These are phyloP conservation scores for Heteractis magnifica DNA, from an alignment of 92 coral and sea anemone genomes.

Conservation along the genomic window DNA sequence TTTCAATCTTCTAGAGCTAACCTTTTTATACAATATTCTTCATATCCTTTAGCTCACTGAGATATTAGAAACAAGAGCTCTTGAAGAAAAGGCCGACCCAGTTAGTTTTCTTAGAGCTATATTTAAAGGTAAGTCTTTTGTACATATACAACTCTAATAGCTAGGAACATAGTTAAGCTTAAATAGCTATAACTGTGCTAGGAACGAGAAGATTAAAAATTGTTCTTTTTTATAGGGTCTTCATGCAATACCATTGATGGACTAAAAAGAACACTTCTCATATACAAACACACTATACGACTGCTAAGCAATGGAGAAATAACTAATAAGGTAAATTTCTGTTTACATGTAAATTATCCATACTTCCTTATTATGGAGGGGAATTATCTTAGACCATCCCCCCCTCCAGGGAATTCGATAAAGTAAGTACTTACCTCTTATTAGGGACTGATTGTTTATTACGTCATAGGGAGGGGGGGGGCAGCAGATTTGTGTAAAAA, in stretches of 20 bases:
- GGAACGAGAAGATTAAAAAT: neutral
- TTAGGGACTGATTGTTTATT: no score
- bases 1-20: neutral
- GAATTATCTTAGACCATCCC: no score
- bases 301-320: conserved; percentile 75
- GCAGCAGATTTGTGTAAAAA: no score
- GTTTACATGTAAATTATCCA: neutral
- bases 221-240: conserved; percentile 57
- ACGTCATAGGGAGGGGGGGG: no score
- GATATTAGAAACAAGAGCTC: conserved; percentile 57
- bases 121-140: conserved; percentile 61
- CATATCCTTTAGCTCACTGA: conserved; percentile 59
- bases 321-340: conserved; percentile 66
- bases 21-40: no score
- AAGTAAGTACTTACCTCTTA: no score
- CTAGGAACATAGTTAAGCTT: neutral
- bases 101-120: conserved; percentile 74
- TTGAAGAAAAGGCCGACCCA: conserved; percentile 76
- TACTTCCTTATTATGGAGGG: neutral
- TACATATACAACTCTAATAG: neutral
- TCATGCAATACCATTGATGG: conserved; percentile 73
- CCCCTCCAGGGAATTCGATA: neutral
- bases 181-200: neutral
- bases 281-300: conserved; percentile 71
- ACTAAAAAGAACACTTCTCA: conserved; percentile 56